Conservation (phyloP, 2,113 vertebrate species). For the Hippoglossus stenolepis region DNA sequence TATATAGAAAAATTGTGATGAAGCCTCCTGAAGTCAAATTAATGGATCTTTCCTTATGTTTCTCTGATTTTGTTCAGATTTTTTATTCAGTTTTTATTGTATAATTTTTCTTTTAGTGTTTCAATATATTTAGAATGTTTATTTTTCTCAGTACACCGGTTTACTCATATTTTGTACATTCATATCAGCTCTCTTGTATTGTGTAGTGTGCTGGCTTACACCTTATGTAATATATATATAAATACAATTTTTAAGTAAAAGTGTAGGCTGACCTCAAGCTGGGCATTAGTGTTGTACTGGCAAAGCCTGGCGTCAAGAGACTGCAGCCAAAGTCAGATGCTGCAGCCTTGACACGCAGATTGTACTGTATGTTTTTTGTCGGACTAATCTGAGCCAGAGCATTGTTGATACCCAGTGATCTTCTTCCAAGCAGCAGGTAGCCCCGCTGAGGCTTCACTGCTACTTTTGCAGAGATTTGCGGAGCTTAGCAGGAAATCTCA, state of each 20-base stretch:
- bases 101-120: not conserved
- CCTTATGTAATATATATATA: no score
- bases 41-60: no score
- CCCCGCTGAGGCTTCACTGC: slow-evolving; percentile 21
- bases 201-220: no score
- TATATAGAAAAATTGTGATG: no score
- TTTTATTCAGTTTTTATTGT: not conserved
- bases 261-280: not conserved
- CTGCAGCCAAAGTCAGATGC: not conserved
- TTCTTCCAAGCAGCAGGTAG: slow-evolving; percentile 30
- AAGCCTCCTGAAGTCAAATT: no score
- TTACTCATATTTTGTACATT: not conserved
- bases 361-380: slow-evolving; percentile 6
- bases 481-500: slow-evolving; percentile 47
- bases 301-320: not conserved
- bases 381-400: slow-evolving; percentile 41
- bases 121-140: not conserved
- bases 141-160: no score
- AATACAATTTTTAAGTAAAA: not conserved
- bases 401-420: slow-evolving; percentile 39
- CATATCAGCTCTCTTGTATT: not conserved
- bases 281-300: not conserved
- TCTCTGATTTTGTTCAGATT: no score
- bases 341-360: slow-evolving; percentile 15
- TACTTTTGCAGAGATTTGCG: slow-evolving; percentile 48